These are phyloP conservation scores for Channallabes apus DNA, from an alignment of 2,797 vertebrate genomes.

Conservation along the genomic window DNA sequence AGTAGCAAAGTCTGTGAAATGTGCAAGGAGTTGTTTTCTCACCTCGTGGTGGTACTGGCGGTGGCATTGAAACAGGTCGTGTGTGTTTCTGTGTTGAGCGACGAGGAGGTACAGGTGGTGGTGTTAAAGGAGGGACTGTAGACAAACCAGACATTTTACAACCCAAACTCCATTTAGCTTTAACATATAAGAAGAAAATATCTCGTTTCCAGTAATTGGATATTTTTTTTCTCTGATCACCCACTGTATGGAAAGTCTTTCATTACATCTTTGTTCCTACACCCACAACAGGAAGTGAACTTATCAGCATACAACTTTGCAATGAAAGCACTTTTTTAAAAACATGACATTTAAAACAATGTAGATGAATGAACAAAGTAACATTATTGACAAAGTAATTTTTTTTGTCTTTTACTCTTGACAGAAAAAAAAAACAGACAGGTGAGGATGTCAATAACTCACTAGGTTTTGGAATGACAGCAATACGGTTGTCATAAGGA, in stretches of 20 bases:
- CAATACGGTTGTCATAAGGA: slow-evolving; percentile 61
- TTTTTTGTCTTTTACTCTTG: neutral
- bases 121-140: slow-evolving; percentile 45
- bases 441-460: neutral
- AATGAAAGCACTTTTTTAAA: slow-evolving; percentile 13
- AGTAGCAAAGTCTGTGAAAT: neutral
- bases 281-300: slow-evolving; percentile 45
- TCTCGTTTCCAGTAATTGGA: neutral
- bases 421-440: neutral
- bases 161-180: neutral
- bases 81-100: slow-evolving; percentile 35
- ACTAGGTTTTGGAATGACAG: slow-evolving; percentile 52
- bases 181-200: neutral
- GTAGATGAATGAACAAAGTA: neutral
- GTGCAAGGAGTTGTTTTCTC: slow-evolving; percentile 32
- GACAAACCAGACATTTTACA: slow-evolving; percentile 11
- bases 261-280: slow-evolving; percentile 35
- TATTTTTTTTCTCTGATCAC: neutral
- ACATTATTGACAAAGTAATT: neutral
- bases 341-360: slow-evolving; percentile 26
- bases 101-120: slow-evolving; percentile 49
- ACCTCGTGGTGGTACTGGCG: slow-evolving; percentile 71
- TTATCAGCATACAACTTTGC: slow-evolving; percentile 17
- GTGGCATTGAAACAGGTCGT: slow-evolving; percentile 49
- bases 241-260: slow-evolving; percentile 16